Evolutionary conservation across 2,113 vertebrate species (phyloP).

Genomic region (Rhea americana): DNA sequence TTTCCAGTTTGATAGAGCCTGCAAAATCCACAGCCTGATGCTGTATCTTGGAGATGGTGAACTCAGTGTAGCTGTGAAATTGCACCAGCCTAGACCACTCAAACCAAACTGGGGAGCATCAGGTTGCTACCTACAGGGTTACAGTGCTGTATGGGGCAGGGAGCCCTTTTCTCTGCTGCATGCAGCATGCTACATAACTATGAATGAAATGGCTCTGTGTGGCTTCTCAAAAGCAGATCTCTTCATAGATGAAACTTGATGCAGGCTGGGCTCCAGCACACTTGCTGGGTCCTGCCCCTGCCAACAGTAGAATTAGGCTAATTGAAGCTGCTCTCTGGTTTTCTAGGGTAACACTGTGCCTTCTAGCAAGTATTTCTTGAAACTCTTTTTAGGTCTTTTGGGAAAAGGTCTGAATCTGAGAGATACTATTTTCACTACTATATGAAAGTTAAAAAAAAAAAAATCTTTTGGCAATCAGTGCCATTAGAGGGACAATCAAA

Average conservation of each 20-base stretch:
- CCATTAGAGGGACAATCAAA: background rate
- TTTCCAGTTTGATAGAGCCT: background rate
- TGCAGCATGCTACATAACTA: fast-evolving
- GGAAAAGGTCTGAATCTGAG: background rate
- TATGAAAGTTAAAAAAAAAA: background rate
- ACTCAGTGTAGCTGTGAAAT: background rate
- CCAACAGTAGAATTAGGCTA: too few species aligned
- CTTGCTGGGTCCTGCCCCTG: background rate
- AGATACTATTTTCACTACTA: background rate
- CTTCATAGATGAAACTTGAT: background rate
- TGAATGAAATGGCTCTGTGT: fast-evolving
- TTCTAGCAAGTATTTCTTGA: background rate
- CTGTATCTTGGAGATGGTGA: fast-evolving
- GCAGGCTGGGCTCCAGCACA: fast-evolving
- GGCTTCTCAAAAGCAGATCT: background rate
- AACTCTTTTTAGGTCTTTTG: fast-evolving
- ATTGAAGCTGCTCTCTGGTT: background rate
- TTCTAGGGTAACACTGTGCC: background rate
- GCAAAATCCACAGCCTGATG: background rate
- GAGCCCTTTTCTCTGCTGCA: background rate
- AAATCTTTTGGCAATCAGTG: background rate
- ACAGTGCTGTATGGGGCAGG: background rate
- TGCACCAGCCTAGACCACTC: background rate
- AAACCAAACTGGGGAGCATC: background rate
- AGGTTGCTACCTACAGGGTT: background rate